Evolutionary conservation across 1,140 invertebrate genomes (phyloP), one percentile per base, ranked within the genome.

Genomic region (Neuroterus valhalla): DNA sequence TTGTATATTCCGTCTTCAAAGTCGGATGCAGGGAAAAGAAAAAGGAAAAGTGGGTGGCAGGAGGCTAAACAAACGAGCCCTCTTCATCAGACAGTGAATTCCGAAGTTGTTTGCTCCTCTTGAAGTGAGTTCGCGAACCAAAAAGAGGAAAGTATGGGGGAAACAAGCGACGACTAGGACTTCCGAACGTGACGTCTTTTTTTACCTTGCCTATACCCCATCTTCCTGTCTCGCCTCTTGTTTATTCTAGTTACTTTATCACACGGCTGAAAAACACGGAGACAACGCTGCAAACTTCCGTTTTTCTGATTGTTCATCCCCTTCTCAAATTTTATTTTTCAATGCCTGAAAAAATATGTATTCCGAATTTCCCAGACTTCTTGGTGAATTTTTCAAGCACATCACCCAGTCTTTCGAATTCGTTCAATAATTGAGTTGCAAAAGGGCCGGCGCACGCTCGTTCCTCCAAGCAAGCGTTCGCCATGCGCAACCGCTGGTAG

Each of bases 201-300:
- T 77, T 83, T 82, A 78, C 81, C 74, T 78, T 78, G 81, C n/a
- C n/a, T 79, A 75, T 83, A 75, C 75, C 77, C 78, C 81, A 79
- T 82, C 78, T 79, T 79, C 74, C 80, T 80, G 74, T 82, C 73
- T 81, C 69, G 52, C 69, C 68, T 80, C 48, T 71, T 90, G 86
- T 89, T 89, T 90, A 86, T 89, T 88, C 82, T 86, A 85, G 79
- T 88, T 88, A 89, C 89, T 89, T 89, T 86, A 89, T 88, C 85
- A 87, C 87, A 84, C 84, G 86, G 75, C 75, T 76, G 82, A 85
- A 79, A 84, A 85, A 85, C 82, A 75, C 78, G 82, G 83, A 85
- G 81, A 85, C 81, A 82, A 86, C 77, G 81, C 75, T 70, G 70
- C 82, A 87, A 87, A 88, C 86, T 85, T 88, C 81, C 84, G 82